phyloP scores from a whole-genome alignment of 2,797 vertebrate genomes.

The Pseudotriccus pelzelni region DNA sequence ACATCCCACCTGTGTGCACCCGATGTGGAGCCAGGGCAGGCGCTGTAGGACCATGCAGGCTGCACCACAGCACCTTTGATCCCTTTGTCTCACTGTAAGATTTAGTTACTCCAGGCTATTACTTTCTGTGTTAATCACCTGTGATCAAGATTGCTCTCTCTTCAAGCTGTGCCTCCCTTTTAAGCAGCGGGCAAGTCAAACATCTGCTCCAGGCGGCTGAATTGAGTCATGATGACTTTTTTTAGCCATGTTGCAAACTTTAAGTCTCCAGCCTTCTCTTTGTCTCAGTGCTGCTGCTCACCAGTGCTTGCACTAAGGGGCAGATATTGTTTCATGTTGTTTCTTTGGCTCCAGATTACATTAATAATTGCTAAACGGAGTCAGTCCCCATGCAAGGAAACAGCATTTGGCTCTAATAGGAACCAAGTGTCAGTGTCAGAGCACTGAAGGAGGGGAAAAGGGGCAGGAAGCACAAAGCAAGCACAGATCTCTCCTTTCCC shows the following conservation, averaged over 20 bases:
- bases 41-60: fast-evolving
- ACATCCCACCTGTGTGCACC: background rate
- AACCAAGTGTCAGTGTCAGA: background rate
- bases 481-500: background rate
- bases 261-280: background rate
- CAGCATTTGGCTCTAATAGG: background rate
- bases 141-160: background rate
- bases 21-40: background rate
- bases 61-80: background rate
- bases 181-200: background rate
- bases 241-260: background rate
- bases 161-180: background rate
- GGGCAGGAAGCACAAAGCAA: background rate
- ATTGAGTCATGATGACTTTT: background rate
- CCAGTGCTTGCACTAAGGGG: background rate
- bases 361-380: background rate
- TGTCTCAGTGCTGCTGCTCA: background rate
- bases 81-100: background rate
- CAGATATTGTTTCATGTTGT: background rate
- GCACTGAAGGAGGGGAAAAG: background rate
- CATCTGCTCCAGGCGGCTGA: constrained; percentile 50
- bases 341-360: background rate
- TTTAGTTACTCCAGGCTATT: background rate
- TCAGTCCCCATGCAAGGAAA: background rate
- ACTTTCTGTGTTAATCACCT: background rate